Base-by-base conservation (phyloP, 2,888 invertebrate species). In the Cacoxenus indagator region DNA sequence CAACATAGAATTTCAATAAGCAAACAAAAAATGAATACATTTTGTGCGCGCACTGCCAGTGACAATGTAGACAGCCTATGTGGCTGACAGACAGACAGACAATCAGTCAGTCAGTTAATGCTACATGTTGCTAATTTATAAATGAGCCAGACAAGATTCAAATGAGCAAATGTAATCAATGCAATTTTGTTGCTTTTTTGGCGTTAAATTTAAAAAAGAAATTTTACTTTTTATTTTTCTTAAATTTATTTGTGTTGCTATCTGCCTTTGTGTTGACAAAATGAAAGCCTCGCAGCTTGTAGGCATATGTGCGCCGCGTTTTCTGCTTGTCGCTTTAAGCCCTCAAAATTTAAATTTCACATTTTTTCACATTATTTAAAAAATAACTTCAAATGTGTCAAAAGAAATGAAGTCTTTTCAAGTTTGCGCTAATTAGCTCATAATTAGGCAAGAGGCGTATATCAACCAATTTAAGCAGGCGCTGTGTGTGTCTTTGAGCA, bases 1-100 rank as follows among this genome's bases (percentile, higher is more conserved):
- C 83, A 80, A 80, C 77, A 74, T 78, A 74, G 83, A 82, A 83
- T 83, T 76, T 81, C 83, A 81, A 81, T 83, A 82, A 77, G 80
- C 78, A 82, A 83, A 80, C 78, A 81, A 65, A 57, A 72, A 67
- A 67, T 31, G 31, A 29, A 57, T 61, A 9, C n/a, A n/a, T n/a
- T n/a, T n/a, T 37, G 9, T 1, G 37, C 37, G 37, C 37, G 14
- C 37, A 37, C n/a, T n/a, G n/a, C n/a, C n/a, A n/a, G n/a, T n/a
- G n/a, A n/a, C n/a, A n/a, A n/a, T n/a, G n/a, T n/a, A n/a, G n/a
- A n/a, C n/a, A n/a, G n/a, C n/a, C n/a, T n/a, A n/a, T n/a, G n/a
- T n/a, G n/a, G n/a, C n/a, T n/a, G n/a, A n/a, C n/a, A n/a, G n/a
- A n/a, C n/a, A n/a, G n/a, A n/a, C n/a, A n/a, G n/a, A n/a, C n/a